phyloP scores from a whole-genome alignment of 2,888 invertebrate genomes.

The Biston betularia region DNA sequence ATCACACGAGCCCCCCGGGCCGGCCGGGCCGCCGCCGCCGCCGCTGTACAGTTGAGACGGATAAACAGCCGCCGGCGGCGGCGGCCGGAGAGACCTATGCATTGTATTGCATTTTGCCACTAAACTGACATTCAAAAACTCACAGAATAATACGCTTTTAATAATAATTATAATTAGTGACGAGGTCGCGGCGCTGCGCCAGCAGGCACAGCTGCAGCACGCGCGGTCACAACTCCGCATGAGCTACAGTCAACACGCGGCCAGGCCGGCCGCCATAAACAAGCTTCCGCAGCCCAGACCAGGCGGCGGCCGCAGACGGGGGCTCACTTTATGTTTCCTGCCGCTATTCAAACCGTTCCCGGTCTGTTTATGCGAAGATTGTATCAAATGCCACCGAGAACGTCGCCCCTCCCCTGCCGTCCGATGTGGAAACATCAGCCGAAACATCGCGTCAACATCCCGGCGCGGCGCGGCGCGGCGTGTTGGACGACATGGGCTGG shows the following conservation, averaged over 20 bases:
- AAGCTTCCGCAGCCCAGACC: not conserved
- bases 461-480: no score
- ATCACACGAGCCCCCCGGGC: constrained; percentile 20
- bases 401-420: not conserved
- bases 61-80: no score
- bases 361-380: constrained; percentile 1
- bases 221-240: constrained; percentile 12
- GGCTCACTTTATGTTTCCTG: not conserved
- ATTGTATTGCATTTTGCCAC: no score
- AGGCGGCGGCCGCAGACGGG: not conserved
- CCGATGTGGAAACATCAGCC: no score
- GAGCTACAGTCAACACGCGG: not conserved
- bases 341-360: not conserved
- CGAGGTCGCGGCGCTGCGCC: not conserved
- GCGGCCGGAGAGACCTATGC: no score
- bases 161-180: no score
- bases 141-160: no score
- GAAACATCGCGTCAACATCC: no score
- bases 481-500: no score
- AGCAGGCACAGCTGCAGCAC: not conserved
- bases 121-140: no score
- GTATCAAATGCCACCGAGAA: not conserved
- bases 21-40: constrained; percentile 6
- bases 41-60: no score
- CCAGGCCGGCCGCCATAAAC: not conserved